These are phyloP conservation scores for Mya arenaria DNA, from an alignment of 1,140 invertebrate species.

Conservation along the genomic window DNA sequence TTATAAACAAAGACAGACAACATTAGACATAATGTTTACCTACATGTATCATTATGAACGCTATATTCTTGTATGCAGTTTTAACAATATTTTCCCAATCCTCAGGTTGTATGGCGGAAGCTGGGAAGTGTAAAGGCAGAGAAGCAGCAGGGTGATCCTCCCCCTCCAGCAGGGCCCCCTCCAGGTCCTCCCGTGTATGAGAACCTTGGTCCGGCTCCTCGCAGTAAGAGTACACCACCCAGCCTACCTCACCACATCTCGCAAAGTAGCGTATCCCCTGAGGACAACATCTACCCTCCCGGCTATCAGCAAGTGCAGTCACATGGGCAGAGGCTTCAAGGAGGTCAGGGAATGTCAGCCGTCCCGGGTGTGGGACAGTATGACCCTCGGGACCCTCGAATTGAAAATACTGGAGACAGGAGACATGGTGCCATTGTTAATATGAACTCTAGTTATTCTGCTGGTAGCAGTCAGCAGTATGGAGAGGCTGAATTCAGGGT, in stretches of 20 bases:
- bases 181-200: conserved; percentile 57
- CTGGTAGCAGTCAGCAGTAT: no score
- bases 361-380: not conserved
- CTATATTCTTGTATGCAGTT: no score
- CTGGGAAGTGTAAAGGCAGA: conserved; percentile 75
- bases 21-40: no score
- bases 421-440: no score
- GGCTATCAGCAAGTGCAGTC: not conserved
- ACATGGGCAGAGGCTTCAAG: not conserved
- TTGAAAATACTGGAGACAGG: not conserved
- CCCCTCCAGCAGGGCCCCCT: not conserved
- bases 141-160: conserved; percentile 30
- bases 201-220: conserved; percentile 50
- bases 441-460: no score
- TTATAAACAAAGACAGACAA: no score
- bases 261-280: not conserved
- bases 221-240: not conserved
- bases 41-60: no score
- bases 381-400: not conserved
- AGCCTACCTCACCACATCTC: no score
- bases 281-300: conserved; percentile 4
- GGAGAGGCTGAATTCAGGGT: no score
- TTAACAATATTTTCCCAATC: no score
- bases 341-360: not conserved
- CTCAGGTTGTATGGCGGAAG: conserved; percentile 80